Evolutionary conservation across 2,888 invertebrate species (phyloP), one percentile per base, ranked within the genome.

Genomic region (Tolmerus cingulatus): DNA sequence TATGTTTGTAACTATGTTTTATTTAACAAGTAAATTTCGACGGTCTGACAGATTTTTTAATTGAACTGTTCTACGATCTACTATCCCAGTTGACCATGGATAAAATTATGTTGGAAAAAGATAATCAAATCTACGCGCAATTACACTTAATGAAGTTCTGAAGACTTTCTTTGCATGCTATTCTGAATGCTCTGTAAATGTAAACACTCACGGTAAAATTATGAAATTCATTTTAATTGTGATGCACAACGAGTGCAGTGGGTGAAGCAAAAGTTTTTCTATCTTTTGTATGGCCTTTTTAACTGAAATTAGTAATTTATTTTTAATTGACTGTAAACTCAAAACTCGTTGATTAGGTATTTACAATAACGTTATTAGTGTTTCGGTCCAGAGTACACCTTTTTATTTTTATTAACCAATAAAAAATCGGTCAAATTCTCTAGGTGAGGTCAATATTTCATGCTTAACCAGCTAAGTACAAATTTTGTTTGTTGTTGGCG

Each of bases 211-310:
- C 30, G 27, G 27, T 19, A 79, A 46, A 43, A 27, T 66, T 84
- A 23, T 87, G 79, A 79, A 79, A 51, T 81, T 81, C n/a, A 87
- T 87, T 87, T 46, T 87, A 43, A 86, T 46, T 84, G 77, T 84
- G 40, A 81, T 91, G 91, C 90, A 90, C 92, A 92, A 92, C 91
- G 91, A 90, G 92, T 90, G 90, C 92, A 92, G 89, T 92, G 91
- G 92, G 92, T 92, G 92, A 92, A 92, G 92, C 76, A 66, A 66
- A 66, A 66, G 66, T 66, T 66, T 66, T 66, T 66, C 8, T 57
- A 16, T 30, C 57, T 84, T 84, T 34, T 81, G 8, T 74, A 9
- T 34, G 19, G 9, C 30, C 46, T 16, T 55, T 40, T 27, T 77
- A 57, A 46, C 14, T 16, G 4, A 37, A 5, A 23, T 23, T 55